Evolutionary conservation across 2,797 vertebrate species (phyloP).

Genomic region (Agapornis canus): DNA sequence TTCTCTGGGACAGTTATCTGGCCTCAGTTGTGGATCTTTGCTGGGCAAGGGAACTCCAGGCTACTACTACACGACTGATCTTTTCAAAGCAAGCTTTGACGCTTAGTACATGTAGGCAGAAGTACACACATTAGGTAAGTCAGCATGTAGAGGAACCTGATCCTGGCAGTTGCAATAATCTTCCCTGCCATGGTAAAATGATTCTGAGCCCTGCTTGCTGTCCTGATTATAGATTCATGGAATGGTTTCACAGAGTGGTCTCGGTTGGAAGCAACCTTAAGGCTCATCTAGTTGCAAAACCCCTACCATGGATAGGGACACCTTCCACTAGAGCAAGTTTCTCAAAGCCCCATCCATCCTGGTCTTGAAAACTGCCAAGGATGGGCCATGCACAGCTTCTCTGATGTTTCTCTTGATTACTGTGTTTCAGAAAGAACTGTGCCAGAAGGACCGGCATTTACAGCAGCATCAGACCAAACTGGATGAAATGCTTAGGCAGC

Average conservation of each 20-base stretch:
- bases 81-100: neutral
- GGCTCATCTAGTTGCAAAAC: neutral
- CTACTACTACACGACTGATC: neutral
- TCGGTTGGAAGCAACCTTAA: neutral
- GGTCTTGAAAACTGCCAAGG: neutral
- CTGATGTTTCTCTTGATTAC: neutral
- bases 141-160: neutral
- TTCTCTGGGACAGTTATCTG: neutral
- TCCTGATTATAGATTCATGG: neutral
- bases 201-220: neutral
- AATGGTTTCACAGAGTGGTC: neutral
- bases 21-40: neutral
- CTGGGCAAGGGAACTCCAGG: neutral
- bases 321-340: neutral
- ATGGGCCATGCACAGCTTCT: neutral
- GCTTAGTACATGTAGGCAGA: neutral
- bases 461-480: constrained; percentile 91
- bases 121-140: neutral
- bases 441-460: constrained; percentile 90
- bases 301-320: neutral
- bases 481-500: constrained; percentile 87
- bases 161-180: neutral
- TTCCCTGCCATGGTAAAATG: neutral
- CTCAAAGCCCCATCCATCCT: neutral
- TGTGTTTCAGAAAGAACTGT: constrained; percentile 86